phyloP scores from a whole-genome alignment of 1,140 invertebrate species.

The Popillia japonica region DNA sequence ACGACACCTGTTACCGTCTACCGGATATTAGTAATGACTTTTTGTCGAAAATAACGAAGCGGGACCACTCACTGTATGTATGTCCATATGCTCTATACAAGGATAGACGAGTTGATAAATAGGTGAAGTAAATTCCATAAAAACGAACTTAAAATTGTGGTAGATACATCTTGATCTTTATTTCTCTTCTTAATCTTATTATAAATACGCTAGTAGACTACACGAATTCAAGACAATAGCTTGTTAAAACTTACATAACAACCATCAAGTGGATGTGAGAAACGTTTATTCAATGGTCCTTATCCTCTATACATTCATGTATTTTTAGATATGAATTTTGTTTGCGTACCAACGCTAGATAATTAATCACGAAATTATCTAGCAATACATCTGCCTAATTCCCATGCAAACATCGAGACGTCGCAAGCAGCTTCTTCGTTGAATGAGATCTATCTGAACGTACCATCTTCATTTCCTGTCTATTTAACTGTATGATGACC shows the following conservation, averaged over 20 bases:
- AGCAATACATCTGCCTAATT: neutral
- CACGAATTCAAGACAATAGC: no score
- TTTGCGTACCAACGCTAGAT: neutral
- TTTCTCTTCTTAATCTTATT: no score
- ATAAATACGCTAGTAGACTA: no score
- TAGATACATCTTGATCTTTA: no score
- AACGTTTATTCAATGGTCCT: no score
- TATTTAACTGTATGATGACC: neutral
- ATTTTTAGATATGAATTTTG: no score
- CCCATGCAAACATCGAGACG: neutral
- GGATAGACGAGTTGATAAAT: neutral
- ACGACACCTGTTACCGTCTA: slow-evolving; percentile 17
- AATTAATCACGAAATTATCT: neutral
- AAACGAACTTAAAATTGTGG: no score
- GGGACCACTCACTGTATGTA: neutral
- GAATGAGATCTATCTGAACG: neutral
- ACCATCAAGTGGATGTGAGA: no score
- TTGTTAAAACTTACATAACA: no score
- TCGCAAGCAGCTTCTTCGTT: neutral
- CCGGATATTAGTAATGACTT: slow-evolving; percentile 14
- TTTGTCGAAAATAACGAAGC: slow-evolving; percentile 10
- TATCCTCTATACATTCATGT: no score
- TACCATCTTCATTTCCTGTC: slow-evolving; percentile 28
- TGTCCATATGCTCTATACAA: neutral
- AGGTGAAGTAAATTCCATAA: no score